Base-by-base conservation (phyloP, 1,140 invertebrate genomes). In the Cardiocondyla obscurior region DNA sequence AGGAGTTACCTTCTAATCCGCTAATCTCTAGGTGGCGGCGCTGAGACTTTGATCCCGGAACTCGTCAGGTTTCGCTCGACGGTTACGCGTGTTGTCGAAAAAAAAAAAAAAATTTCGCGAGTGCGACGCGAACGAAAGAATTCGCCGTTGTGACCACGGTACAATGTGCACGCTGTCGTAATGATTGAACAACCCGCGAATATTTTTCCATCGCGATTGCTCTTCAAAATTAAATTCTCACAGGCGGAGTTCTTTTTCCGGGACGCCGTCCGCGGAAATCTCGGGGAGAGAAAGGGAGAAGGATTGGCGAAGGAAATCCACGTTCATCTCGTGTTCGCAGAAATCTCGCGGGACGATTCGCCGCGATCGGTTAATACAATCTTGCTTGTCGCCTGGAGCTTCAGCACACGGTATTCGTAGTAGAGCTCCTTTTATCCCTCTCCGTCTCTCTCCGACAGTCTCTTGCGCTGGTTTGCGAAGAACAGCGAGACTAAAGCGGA, bases 341-440 rank as follows among this genome's bases (percentile, higher is more conserved):
- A 67, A 60, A 79, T 67, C 55, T 76, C 73, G 73, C 46, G 55
- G 84, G 33, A 70, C 62, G 81, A 86, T 86, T 76, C 65, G 60
- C 51, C 33, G 76, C 57, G 64, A 87, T 81, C 86, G 85, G 86
- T 84, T 86, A 87, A 84, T 81, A 81, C 73, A 67, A 87, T 81
- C 77, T 39, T 62, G 72, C 64, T 86, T 81, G 86, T 86, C 86
- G 86, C 85, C 55, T 25, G 65, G 62, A 79, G 70, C 53, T 82
- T 69, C 83, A 69, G 42, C 76, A 65, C 42, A 60, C 39, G 19
- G 72, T 33, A 55, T 53, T 46, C 74, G 22, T 46, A 51, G 44
- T 16, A 55, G 74, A 79, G 46, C 74, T 79, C 33, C 46, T 46
- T 69, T 79, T 79, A 79, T 39, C 57, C 65, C 42, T 14, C 14